Evolutionary conservation across 2,113 vertebrate species (phyloP), one percentile per base, ranked within the genome.

Genomic region (Chloropsis hardwickii): DNA sequence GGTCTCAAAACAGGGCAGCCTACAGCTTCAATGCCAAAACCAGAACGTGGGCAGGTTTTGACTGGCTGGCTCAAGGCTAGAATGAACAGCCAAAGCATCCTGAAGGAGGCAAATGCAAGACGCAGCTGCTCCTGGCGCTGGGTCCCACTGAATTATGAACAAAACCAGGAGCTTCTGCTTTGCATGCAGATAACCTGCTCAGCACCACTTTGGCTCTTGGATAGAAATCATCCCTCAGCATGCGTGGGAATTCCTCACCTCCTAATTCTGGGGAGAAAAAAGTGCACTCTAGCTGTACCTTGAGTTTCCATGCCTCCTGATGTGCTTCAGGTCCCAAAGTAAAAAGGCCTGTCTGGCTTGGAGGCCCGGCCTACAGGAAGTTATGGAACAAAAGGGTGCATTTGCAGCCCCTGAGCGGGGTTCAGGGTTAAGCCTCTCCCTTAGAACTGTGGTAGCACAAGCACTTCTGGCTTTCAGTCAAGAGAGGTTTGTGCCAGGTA

Each of bases 61-160:
- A 96, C 96, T 97, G 94, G 95, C 56, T 97, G 88, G 92, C 92
- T 95, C 88, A 95, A 97, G 83, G 96, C 95, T 95, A 94, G 64
- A 95, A 90, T 2, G 4, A 94, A 72, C 82, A 95, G 92, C 70
- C 76, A 96, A 66, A 95, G 95, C 88, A 86, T 84, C 86, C 56
- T 56, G 67, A 81, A 94, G 89, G 71, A 97, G 92, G 74, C 82
- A 94, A 96, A 53, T 92, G 45, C 79, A 77, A 93, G 64, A 73
- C 7, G 16, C 92, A 96, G 95, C 92, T 97, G 92, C 91, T 94
- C 67, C 82, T 23, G n/a, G 79, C 85, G 86, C 79, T 0, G 2
- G 24, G 69, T 95, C 80, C 48, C 86, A 74, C 67, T 84, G 91
- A 88, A 71, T 93, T 91, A 92, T 21, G 71, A 97, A 74, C 60